These are phyloP conservation scores for Sitobion miscanthi DNA, from an alignment of 1,140 invertebrate species.

Conservation along the genomic window DNA sequence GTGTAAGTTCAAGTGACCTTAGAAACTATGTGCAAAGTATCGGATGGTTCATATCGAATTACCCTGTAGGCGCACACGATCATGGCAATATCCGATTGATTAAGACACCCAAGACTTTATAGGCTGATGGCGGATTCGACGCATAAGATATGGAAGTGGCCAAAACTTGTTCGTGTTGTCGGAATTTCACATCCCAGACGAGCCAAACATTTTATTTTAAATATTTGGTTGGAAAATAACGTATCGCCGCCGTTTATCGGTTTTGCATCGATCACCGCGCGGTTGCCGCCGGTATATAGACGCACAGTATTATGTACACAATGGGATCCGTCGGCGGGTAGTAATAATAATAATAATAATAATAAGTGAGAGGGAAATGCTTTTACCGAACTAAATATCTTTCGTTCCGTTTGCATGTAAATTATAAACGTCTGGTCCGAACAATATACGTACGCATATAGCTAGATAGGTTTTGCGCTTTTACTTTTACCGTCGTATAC, in stretches of 20 bases:
- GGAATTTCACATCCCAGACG: neutral
- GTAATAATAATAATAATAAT: neutral
- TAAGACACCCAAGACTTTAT: too few species aligned
- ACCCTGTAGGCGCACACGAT: too few species aligned
- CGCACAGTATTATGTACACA: neutral
- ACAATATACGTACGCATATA: neutral
- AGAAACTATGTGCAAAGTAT: too few species aligned
- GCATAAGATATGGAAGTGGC: neutral
- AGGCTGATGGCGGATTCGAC: too few species aligned
- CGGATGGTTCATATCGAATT: too few species aligned
- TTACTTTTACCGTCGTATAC: constrained; percentile 29
- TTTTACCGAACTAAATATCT: constrained; percentile 17
- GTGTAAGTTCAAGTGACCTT: too few species aligned
- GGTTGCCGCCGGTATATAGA: neutral
- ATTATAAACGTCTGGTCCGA: neutral
- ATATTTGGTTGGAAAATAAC: neutral
- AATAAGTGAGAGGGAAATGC: constrained; percentile 32
- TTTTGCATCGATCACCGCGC: neutral
- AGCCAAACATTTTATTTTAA: neutral
- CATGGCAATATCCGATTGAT: too few species aligned
- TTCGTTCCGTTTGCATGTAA: constrained; percentile 20
- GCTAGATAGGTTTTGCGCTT: neutral
- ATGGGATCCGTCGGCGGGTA: neutral
- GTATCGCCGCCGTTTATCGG: neutral
- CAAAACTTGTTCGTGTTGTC: neutral